Percentiles rank a stretch among this genome's conserved stretches.
phyloP scores from a whole-genome alignment of 2,113 vertebrate species.

The Orthochromis indermauri region DNA sequence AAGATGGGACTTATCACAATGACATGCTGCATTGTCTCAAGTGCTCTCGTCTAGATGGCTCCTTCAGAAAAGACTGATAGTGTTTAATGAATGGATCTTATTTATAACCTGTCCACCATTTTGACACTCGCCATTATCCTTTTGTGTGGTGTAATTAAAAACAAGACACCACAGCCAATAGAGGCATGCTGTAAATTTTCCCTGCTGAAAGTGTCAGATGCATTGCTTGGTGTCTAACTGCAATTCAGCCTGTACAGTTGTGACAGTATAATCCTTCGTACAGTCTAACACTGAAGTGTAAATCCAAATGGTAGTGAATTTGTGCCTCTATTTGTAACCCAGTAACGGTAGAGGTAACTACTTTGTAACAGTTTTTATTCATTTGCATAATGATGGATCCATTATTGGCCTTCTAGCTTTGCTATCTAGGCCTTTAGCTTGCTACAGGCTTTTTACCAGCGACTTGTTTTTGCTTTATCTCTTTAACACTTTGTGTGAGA shows the following conservation, averaged over 20 bases:
- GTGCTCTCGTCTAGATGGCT: conserved; percentile 17
- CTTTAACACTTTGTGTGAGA: not conserved
- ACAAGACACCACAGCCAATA: not conserved
- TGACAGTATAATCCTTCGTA: not conserved
- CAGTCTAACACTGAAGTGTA: not conserved
- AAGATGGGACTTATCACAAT: conserved; percentile 19
- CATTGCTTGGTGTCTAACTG: not conserved
- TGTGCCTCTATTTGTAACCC: not conserved
- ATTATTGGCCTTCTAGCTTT: not conserved
- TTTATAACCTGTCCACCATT: conserved; percentile 23
- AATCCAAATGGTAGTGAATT: not conserved
- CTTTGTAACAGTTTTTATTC: not conserved
- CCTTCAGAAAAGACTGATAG: conserved; percentile 11
- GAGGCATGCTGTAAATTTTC: not conserved
- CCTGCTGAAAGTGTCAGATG: not conserved
- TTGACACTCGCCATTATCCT: conserved; percentile 28
- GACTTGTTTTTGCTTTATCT: not conserved
- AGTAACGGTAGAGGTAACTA: not conserved
- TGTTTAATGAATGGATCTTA: conserved; percentile 19
- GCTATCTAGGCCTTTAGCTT: not conserved
- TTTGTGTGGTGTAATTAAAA: conserved; percentile 10
- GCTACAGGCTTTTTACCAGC: not conserved
- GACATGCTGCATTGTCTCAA: conserved; percentile 36
- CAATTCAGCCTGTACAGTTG: not conserved
- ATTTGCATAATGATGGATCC: not conserved